Evolutionary conservation across 2,888 invertebrate genomes (phyloP), one percentile per base, ranked within the genome.

Genomic region (Eupithecia pulchellata): DNA sequence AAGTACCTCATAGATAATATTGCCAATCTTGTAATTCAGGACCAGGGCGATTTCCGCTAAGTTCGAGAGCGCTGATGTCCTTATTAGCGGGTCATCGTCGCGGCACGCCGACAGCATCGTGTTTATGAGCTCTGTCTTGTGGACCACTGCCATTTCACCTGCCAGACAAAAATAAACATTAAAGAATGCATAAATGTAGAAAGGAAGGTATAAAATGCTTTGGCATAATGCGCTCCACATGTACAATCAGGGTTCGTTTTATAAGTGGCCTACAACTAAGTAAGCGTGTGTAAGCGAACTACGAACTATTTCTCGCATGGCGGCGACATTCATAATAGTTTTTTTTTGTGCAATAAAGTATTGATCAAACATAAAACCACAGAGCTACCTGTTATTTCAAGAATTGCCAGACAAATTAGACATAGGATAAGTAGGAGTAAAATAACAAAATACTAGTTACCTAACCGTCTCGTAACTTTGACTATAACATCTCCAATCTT

Each of bases 401-500:
- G n/a, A n/a, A n/a, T n/a, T n/a, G n/a, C n/a, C n/a, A n/a, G n/a
- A n/a, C n/a, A n/a, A n/a, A n/a, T n/a, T n/a, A n/a, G n/a, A n/a
- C n/a, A n/a, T n/a, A n/a, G n/a, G n/a, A n/a, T n/a, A n/a, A n/a
- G n/a, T n/a, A n/a, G n/a, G n/a, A n/a, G n/a, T n/a, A n/a, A n/a
- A n/a, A n/a, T 4, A 52, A 52, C n/a, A 6, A 9, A 14, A 1
- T 2, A 14, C 1, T 20, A 75, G 93, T 90, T 90, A 97, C 97
- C 97, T 79, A 98, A 92, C 78, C 88, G 90, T 87, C 95, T 96
- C 0, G 96, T 96, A 32, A 96, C 95, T 90, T 96, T 96, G 0
- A 98, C 96, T 65, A 98, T 91, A 73, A 96, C 95, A 91, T 98
- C 98, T 11, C 98, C 98, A 71, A 98, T 90, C 93, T 98, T 98